Base-by-base conservation (phyloP, 2,797 vertebrate genomes). In the Scleropages formosus region DNA sequence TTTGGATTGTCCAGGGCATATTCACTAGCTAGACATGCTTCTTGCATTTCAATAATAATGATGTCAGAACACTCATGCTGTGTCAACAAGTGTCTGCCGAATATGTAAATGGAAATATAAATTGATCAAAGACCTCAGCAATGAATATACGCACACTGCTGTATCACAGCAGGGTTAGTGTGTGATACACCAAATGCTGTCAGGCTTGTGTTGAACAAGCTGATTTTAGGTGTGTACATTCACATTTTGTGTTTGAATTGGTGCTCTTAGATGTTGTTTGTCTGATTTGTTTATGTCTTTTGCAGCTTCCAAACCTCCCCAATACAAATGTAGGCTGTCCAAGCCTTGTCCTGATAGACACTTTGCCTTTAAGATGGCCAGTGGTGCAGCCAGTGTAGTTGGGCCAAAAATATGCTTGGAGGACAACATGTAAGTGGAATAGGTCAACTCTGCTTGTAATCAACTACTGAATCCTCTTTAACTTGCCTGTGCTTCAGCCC, bases 381-480 rank as follows among this genome's bases (percentile, higher is more conserved):
- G 93, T 46, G 96, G 96, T 83, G 96, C 95, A 46, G 94, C 95
- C 0, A 95, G 93, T 59, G 89, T 93, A 0, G 82, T 97, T 31
- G 85, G 89, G 56, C 93, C 96, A 44, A 94, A 90, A 87, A 94
- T 98, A 81, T 98, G 96, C 79, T 39, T 97, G 49, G 86, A 95
- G 27, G 92, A 95, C 79, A 87, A 91, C 0, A 74, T 95, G 96
- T 98, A 87, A 86, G 93, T 91, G 24, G 24, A 26, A 59, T 53
- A 39, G 0, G 1, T 58, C 49, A 10, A n/a, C n/a, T n/a, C n/a
- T n/a, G n/a, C n/a, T n/a, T 47, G 20, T 31, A 11, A 26, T 59
- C 18, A n/a, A 16, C n/a, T 8, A 18, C 18, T 20, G 16, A 16
- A 13, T 6, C 18, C 4, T 7, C 7, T 13, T 53, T 7, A 60